Base-by-base conservation (phyloP, 92 coral and sea anemone species). In the Paramuricea clavata region DNA sequence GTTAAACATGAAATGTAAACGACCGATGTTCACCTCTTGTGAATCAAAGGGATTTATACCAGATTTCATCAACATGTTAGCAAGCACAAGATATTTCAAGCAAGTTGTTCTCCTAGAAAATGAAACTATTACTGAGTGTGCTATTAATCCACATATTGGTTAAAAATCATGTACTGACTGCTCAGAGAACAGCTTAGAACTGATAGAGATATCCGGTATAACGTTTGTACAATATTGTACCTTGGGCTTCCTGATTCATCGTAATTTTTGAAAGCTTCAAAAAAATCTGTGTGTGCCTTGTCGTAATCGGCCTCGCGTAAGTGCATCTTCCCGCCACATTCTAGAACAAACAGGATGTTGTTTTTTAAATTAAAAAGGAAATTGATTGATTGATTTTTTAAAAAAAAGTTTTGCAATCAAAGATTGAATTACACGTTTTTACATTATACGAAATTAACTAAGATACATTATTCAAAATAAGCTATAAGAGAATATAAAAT, bases 251-350 rank as follows among this genome's bases (percentile, higher is more conserved):
- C 99, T 49, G 99, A 97, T 81, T 97, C 99, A 78, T 97, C 99
- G 85, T 97, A 97, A 79, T 97, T 97, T 89, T 97, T 97, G 77
- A 97, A 97, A 31, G 99, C 99, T 88, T 96, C 99, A 90, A 96
- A 96, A 83, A 96, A 96, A 81, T 96, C 99, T 34, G 99, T 96
- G 90, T 96, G 99, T 11, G 99, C 98, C 60, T 90, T 88, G 61
- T 93, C 99, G 87, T 96, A 96, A 83, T 96, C 99, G 11, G 95
- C 98, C 75, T 96, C 99, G 21, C 99, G 86, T 60, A 96, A 61
- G 83, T 96, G 99, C 99, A 96, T 96, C 86, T 96, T 96, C 12
- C 99, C 99, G 67, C 99, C 99, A 75, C 99, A 96, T 49, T 96
- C 99, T 93, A 30, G 0, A 79, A 69, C n/a, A 11, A 61, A 3